phyloP scores from a whole-genome alignment of 2,113 vertebrate species.

The Dromiciops gliroides region DNA sequence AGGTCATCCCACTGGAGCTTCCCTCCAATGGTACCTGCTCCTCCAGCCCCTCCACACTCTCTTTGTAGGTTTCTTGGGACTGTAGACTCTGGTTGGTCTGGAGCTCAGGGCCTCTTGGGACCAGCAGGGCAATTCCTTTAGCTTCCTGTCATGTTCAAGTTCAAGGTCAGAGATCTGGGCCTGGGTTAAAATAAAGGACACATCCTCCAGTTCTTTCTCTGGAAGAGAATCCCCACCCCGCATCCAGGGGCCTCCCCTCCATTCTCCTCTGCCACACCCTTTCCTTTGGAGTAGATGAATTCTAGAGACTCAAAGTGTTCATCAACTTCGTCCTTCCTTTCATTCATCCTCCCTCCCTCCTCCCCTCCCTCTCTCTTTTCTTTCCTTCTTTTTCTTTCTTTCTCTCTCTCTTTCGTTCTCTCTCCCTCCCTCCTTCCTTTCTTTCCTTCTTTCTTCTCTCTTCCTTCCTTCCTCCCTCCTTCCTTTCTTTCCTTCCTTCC shows the following conservation, averaged over 20 bases:
- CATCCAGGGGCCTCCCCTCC: not conserved
- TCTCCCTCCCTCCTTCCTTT: too few relatives aligned
- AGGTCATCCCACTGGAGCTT: not conserved
- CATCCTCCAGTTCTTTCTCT: not conserved
- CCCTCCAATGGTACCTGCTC: not conserved
- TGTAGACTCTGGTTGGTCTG: not conserved
- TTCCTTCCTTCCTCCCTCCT: fast-evolving
- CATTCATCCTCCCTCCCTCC: too few relatives aligned
- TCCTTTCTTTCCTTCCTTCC: not conserved
- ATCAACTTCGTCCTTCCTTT: not conserved
- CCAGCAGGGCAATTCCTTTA: not conserved
- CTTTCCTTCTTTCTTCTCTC: not conserved
- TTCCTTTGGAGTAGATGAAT: not conserved
- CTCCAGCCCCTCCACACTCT: not conserved
- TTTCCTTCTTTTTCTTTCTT: fast-evolving
- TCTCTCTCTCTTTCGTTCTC: fast-evolving
- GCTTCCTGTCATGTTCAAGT: not conserved
- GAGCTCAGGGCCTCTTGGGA: not conserved
- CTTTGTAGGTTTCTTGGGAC: not conserved
- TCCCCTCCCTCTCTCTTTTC: fast-evolving
- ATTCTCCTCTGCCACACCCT: not conserved
- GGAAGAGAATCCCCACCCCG: not conserved
- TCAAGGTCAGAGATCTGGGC: not conserved
- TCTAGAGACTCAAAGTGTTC: not conserved
- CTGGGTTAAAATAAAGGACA: not conserved